phyloP scores from a whole-genome alignment of 2,113 vertebrate species.

The Tachysurus fulvidraco region DNA sequence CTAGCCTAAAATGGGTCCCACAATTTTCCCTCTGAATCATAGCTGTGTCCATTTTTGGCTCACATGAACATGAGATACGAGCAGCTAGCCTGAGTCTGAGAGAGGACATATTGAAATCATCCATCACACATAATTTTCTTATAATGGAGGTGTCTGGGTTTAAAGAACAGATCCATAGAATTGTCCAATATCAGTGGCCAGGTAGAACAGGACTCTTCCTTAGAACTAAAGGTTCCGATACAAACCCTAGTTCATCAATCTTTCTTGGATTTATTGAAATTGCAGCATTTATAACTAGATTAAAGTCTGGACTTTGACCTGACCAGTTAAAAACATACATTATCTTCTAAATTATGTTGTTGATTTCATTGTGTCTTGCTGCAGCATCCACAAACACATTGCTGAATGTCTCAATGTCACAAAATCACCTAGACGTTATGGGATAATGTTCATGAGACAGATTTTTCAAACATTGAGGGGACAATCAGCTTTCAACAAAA shows the following conservation, averaged over 20 bases:
- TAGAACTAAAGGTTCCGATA: background rate
- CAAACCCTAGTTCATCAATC: background rate
- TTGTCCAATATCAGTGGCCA: background rate
- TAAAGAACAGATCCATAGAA: background rate
- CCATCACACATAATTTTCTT: slow-evolving; percentile 18
- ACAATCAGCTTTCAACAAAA: background rate
- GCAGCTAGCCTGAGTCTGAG: background rate
- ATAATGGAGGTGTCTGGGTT: slow-evolving; percentile 1
- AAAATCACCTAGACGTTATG: background rate
- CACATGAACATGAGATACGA: slow-evolving; percentile 9
- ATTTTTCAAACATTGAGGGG: background rate
- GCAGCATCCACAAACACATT: background rate
- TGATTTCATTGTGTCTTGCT: background rate
- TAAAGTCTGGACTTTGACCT: background rate
- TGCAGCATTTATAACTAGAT: background rate
- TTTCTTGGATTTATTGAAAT: background rate
- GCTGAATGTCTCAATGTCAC: background rate
- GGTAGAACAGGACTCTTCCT: background rate
- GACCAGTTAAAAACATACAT: no score
- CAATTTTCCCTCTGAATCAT: slow-evolving; percentile 15
- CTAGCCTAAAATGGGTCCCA: background rate
- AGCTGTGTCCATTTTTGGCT: slow-evolving; percentile 2
- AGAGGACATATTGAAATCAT: slow-evolving; percentile 23
- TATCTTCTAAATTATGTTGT: background rate
- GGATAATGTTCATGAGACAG: background rate